These are phyloP conservation scores for Xyrichtys novacula DNA, from an alignment of 2,797 vertebrate genomes.

Conservation along the genomic window DNA sequence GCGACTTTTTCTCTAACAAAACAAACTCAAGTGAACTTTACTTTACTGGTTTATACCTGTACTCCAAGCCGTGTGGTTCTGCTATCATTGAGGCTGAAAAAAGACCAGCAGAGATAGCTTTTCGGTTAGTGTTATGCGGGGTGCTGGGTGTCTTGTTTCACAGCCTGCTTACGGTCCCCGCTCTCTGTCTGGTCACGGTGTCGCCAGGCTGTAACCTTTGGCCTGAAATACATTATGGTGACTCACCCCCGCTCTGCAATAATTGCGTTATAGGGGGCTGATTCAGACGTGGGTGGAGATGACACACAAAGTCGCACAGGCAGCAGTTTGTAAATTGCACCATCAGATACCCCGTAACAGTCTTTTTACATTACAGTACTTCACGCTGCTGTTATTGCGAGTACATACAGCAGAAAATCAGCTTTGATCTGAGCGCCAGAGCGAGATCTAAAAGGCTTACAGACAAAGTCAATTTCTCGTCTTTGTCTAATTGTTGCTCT, in stretches of 20 bases:
- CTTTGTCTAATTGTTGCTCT: conserved; percentile 45
- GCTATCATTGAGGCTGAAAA: conserved; percentile 51
- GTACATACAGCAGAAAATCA: conserved; percentile 5
- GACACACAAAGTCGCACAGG: not conserved
- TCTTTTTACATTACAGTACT: not conserved
- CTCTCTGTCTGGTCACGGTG: conserved; percentile 62
- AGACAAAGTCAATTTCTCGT: conserved; percentile 4
- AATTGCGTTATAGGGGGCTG: conserved; percentile 16
- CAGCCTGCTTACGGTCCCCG: conserved; percentile 24
- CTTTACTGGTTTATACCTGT: conserved; percentile 4
- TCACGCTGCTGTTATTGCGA: conserved; percentile 1
- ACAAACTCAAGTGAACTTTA: not conserved
- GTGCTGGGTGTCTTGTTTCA: conserved; percentile 67
- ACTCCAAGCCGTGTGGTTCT: conserved; percentile 28
- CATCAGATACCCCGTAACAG: too few species aligned
- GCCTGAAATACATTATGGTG: conserved; percentile 54
- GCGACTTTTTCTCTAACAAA: conserved; percentile 12
- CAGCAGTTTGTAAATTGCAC: not conserved
- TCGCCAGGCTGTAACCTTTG: conserved; percentile 72
- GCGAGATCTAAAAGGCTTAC: conserved; percentile 22
- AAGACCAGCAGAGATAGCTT: conserved; percentile 36
- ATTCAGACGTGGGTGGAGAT: conserved; percentile 15
- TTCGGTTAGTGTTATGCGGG: conserved; percentile 26
- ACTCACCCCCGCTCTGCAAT: conserved; percentile 37
- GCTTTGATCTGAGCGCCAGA: conserved; percentile 24